phyloP scores from a whole-genome alignment of 1,140 invertebrate species.

The Potamilus streckersoni region DNA sequence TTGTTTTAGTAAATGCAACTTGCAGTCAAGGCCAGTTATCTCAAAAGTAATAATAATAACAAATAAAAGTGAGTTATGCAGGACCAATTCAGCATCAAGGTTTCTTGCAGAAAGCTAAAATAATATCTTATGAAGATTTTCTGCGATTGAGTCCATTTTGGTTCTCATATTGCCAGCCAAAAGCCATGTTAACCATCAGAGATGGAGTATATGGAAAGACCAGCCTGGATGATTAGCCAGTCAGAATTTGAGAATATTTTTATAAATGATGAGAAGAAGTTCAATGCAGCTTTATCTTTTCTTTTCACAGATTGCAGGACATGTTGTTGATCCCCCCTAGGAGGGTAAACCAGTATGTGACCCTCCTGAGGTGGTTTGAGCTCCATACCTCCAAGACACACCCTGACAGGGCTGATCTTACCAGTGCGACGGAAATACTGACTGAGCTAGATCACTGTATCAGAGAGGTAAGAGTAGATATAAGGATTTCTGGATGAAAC shows the following conservation, averaged over 20 bases:
- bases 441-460: constrained; percentile 55
- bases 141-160: too few relatives aligned
- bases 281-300: constrained; percentile 5
- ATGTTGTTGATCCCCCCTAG: constrained; percentile 49
- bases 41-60: too few relatives aligned
- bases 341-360: constrained; percentile 57
- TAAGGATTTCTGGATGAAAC: neutral
- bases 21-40: too few relatives aligned
- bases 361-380: constrained; percentile 59
- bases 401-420: constrained; percentile 56
- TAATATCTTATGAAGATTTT: too few relatives aligned
- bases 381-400: constrained; percentile 54
- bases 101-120: too few relatives aligned
- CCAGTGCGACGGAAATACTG: constrained; percentile 48
- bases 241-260: neutral
- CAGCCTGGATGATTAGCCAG: neutral
- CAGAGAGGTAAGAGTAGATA: constrained; percentile 45
- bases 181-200: neutral
- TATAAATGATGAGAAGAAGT: neutral
- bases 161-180: too few relatives aligned
- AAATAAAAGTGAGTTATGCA: too few relatives aligned
- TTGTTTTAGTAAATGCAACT: too few relatives aligned
- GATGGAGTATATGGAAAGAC: neutral
- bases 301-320: constrained; percentile 51
- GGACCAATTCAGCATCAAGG: too few relatives aligned